Percentiles rank a stretch among this genome's conserved stretches.
phyloP scores from a whole-genome alignment of 2,888 invertebrate species.

The Catonia carolina region DNA sequence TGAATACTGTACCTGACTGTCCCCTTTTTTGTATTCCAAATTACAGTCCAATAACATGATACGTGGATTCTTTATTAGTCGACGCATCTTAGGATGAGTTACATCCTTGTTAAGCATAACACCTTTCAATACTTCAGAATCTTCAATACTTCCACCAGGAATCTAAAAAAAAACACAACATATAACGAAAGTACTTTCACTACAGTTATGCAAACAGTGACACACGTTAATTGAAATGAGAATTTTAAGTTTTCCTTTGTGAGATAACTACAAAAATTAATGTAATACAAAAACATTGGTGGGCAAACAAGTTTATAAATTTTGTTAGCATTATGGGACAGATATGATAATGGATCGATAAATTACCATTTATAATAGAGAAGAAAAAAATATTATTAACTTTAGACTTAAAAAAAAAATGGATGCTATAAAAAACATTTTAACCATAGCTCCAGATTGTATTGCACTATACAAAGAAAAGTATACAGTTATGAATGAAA shows the following conservation, averaged over 20 bases:
- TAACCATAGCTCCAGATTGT: too few species aligned
- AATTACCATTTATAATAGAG: too few species aligned
- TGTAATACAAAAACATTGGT: constrained; percentile 14
- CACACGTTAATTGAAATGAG: neutral
- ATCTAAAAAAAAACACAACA: constrained; percentile 47
- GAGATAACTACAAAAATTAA: neutral
- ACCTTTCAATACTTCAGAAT: constrained; percentile 85
- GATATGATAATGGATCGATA: too few species aligned
- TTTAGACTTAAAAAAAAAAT: too few species aligned
- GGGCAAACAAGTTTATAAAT: too few species aligned
- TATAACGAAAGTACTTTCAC: too few species aligned
- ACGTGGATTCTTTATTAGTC: constrained; percentile 90
- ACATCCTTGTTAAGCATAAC: constrained; percentile 99
- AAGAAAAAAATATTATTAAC: too few species aligned
- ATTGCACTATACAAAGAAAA: too few species aligned
- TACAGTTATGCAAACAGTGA: too few species aligned
- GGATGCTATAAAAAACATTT: too few species aligned
- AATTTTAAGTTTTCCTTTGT: neutral
- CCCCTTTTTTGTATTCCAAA: constrained; percentile 98
- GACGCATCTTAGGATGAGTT: constrained; percentile 94
- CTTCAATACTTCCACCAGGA: constrained; percentile 93
- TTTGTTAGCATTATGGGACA: too few species aligned
- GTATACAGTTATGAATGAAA: too few species aligned
- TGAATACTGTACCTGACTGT: constrained; percentile 75
- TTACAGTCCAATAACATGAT: constrained; percentile 92